Conservation (phyloP, 2,113 vertebrate genomes). For the Phodopus roborovskii region DNA sequence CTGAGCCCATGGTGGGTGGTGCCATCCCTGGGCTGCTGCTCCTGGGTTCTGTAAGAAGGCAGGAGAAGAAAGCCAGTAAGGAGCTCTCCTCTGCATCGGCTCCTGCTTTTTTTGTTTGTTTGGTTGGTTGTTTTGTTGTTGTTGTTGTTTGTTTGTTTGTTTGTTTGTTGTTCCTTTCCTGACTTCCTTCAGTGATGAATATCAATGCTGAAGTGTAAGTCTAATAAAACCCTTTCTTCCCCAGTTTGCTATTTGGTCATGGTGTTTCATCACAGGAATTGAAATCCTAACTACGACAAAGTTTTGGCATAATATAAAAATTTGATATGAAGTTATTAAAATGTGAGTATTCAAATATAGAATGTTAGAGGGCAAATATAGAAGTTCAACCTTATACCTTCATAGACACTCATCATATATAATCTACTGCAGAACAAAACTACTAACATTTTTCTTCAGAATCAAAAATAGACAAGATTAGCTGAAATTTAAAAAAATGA, state of each 20-base stretch:
- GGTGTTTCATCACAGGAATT: background rate
- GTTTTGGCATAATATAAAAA: background rate
- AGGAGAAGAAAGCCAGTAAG: background rate
- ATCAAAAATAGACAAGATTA: background rate
- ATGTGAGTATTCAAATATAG: constrained; percentile 53
- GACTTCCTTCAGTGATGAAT: background rate
- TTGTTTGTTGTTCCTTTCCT: background rate
- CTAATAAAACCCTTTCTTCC: background rate
- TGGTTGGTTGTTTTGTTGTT: too few relatives aligned
- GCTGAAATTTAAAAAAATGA: too few relatives aligned
- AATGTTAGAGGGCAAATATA: constrained; percentile 39
- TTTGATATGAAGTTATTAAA: constrained; percentile 38
- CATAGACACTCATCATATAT: background rate
- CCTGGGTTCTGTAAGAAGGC: background rate
- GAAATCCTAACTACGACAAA: background rate
- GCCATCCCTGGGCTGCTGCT: background rate
- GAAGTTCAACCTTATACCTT: background rate
- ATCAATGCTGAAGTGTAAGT: background rate
- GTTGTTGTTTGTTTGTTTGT: too few relatives aligned
- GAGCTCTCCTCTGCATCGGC: background rate
- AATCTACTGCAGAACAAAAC: background rate
- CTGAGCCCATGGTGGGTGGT: too few relatives aligned
- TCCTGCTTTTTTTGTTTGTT: background rate
- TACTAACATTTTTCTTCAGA: background rate
- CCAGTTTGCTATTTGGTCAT: background rate